These are phyloP conservation scores for Drosophila recens DNA, from an alignment of 2,888 invertebrate genomes.

Conservation along the genomic window DNA sequence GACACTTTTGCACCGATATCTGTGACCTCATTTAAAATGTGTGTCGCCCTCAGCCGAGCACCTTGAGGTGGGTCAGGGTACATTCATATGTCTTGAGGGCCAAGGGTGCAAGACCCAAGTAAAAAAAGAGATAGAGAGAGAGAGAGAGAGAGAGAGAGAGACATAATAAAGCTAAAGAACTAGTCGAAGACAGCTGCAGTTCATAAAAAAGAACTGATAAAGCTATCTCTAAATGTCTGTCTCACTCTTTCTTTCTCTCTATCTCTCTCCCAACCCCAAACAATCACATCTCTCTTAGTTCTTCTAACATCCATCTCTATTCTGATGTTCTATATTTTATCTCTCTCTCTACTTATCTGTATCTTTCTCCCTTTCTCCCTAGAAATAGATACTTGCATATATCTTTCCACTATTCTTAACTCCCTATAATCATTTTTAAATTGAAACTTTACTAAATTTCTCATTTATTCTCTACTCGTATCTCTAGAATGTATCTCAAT, in stretches of 20 bases:
- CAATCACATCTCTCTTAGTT: not conserved
- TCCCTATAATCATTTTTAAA: too few relatives aligned
- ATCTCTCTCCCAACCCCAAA: not conserved
- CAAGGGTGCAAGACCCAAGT: conserved; percentile 25
- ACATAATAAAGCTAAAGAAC: not conserved
- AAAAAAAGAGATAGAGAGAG: not conserved
- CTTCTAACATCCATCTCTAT: not conserved
- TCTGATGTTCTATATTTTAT: too few relatives aligned
- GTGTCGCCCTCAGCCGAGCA: conserved; percentile 55
- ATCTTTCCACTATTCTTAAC: too few relatives aligned
- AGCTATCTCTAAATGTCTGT: not conserved
- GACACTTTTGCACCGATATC: conserved; percentile 78
- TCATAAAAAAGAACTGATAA: not conserved
- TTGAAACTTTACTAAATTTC: too few relatives aligned
- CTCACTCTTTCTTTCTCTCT: not conserved
- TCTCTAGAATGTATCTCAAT: too few relatives aligned
- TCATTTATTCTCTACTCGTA: too few relatives aligned
- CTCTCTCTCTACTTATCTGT: too few relatives aligned
- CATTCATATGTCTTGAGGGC: conserved; percentile 40
- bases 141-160: not conserved
- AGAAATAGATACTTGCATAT: too few relatives aligned
- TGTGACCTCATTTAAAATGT: conserved; percentile 80
- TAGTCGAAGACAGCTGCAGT: conserved; percentile 6
- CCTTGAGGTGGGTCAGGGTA: conserved; percentile 77
- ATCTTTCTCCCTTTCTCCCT: too few relatives aligned